Base-by-base conservation (phyloP, 2,888 invertebrate genomes). In the Ypsolopha scabrella region DNA sequence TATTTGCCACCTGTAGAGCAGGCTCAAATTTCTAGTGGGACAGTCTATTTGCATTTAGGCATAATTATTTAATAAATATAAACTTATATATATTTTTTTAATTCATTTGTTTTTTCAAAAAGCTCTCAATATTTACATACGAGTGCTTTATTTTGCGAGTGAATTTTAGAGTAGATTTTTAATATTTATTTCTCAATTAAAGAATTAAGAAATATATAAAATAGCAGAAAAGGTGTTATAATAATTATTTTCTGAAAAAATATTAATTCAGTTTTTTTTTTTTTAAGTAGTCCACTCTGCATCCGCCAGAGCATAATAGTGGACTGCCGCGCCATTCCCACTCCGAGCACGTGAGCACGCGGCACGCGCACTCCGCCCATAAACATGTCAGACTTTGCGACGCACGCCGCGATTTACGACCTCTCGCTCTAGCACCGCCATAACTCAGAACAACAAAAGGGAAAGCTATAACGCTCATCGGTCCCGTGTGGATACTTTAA, bases 381-480 rank as follows among this genome's bases (percentile, higher is more conserved):
- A 87, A 87, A 87, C 77, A 86, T 85, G 86, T 87, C 87, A 60
- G 52, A 79, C 72, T 77, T 74, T 72, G 66, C 68, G 75, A 75
- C 75, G 78, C 68, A 78, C 71, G 63, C 65, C 65, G 73, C 81
- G 72, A 86, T 85, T 86, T 85, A 86, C 80, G 83, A 83, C 71
- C 75, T 86, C 86, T 86, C 86, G 72, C 83, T 86, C 85, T 83
- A 83, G 81, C 86, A 67, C 74, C 72, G 67, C 70, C 72, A 86
- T 85, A 85, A 86, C 73, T 85, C 78, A 77, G 75, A 62, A 74
- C 69, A 82, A 86, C 82, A 86, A 87, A 85, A 86, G 85, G 83
- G 86, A 86, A 85, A 86, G 86, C 83, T 85, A 85, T 86, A 80
- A 83, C 77, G 68, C 71, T 81, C 82, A 83, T 80, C 82, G 82